A percentile compares a stretch with the other conserved stretches of the same genome.
These are phyloP conservation scores for Plecotus auritus DNA, from an alignment of 2,113 vertebrate genomes.

Conservation along the genomic window DNA sequence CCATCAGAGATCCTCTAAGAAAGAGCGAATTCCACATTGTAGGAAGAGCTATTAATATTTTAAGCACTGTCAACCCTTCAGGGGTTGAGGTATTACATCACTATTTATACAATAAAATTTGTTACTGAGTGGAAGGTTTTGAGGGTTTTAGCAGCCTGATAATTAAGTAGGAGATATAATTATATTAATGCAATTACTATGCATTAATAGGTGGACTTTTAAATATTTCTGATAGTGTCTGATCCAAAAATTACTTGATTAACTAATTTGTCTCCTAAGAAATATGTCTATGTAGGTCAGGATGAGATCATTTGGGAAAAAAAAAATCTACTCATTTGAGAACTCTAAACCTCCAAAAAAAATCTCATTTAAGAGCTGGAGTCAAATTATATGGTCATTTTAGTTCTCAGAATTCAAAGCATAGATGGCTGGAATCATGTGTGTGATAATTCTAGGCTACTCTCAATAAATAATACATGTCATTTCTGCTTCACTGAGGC, in stretches of 20 bases:
- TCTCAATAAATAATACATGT: conserved; percentile 81
- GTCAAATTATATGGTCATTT: conserved; percentile 58
- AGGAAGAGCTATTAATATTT: conserved; percentile 75
- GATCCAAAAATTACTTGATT: conserved; percentile 59
- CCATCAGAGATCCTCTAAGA: conserved; percentile 26
- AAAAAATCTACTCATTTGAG: conserved; percentile 46
- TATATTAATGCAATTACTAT: conserved; percentile 64
- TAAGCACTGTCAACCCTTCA: conserved; percentile 63
- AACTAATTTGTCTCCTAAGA: conserved; percentile 62
- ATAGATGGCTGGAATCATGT: conserved; percentile 59
- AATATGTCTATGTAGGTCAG: conserved; percentile 64
- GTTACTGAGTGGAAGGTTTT: conserved; percentile 62
- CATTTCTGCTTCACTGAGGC: conserved; percentile 82
- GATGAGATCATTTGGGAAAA: conserved; percentile 59
- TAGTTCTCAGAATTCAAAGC: conserved; percentile 66
- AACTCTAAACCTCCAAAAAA: conserved; percentile 52
- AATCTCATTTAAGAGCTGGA: conserved; percentile 55
- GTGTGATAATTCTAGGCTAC: conserved; percentile 75
- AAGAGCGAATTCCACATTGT: conserved; percentile 43
- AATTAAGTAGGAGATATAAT: conserved; percentile 50
- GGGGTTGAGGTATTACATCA: conserved; percentile 65
- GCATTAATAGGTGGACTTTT: conserved; percentile 14
- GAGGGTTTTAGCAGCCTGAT: conserved; percentile 46
- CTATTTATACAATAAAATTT: conserved; percentile 1
- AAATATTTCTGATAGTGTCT: conserved; percentile 57